Percentiles rank a stretch among this genome's conserved stretches.
phyloP scores from a whole-genome alignment of 2,888 invertebrate genomes.

The Uropetala carovei region DNA sequence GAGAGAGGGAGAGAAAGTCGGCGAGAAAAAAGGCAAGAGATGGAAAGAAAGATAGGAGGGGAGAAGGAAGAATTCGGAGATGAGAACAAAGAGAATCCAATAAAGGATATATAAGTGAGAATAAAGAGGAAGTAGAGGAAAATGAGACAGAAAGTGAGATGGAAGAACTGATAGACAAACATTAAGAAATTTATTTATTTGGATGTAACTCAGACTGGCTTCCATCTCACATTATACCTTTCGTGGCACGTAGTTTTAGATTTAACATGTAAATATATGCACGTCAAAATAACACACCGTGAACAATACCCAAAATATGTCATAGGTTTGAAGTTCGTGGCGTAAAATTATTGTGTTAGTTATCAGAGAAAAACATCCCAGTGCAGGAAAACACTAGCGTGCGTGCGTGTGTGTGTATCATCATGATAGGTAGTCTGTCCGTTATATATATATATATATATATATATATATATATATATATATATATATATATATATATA shows the following conservation, averaged over 20 bases:
- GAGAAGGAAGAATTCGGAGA: background rate
- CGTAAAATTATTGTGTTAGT: too few species aligned
- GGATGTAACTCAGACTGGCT: background rate
- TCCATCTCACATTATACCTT: too few species aligned
- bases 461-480: too few species aligned
- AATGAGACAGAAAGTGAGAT: conserved; percentile 61
- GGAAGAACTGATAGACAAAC: conserved; percentile 11
- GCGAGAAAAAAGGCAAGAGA: conserved; percentile 48
- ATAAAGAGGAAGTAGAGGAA: conserved; percentile 66
- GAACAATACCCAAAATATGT: too few species aligned
- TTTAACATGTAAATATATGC: too few species aligned
- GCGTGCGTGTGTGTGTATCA: too few species aligned
- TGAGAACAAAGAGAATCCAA: background rate
- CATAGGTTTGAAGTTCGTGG: too few species aligned
- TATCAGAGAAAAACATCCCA: conserved; percentile 68
- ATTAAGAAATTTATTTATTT: conserved; percentile 4
- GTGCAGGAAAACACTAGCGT: conserved; percentile 70
- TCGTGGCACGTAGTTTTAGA: too few species aligned
- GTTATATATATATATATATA: too few species aligned
- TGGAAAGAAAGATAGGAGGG: conserved; percentile 45
- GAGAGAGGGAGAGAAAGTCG: background rate
- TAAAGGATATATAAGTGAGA: background rate
- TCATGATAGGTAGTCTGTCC: too few species aligned
- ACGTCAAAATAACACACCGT: too few species aligned
- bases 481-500: too few species aligned